A percentile compares a stretch with the other conserved stretches of the same genome.
Evolutionary conservation across 1,140 invertebrate species (phyloP).

Genomic region (Dendrolimus punctatus): DNA sequence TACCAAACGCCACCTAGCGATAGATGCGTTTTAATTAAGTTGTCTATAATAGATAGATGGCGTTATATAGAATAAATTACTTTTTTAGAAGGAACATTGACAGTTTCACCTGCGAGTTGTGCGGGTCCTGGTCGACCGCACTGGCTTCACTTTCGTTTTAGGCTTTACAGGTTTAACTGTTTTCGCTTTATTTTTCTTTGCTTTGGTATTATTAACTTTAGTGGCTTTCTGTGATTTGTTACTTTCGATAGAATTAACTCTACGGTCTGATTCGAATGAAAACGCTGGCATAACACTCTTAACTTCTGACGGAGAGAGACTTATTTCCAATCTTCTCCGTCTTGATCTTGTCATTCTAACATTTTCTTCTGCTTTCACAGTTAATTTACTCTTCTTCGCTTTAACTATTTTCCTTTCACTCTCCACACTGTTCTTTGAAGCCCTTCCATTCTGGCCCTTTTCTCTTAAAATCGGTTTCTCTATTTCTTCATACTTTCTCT

Average conservation of each 20-base stretch:
- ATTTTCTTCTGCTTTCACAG: slow-evolving; percentile 21
- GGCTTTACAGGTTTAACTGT: slow-evolving; percentile 8
- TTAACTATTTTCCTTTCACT: slow-evolving; percentile 32
- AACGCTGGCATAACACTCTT: slow-evolving; percentile 36
- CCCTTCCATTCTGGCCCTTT: slow-evolving; percentile 49
- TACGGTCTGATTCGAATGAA: slow-evolving; percentile 45
- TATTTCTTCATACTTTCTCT: slow-evolving; percentile 41
- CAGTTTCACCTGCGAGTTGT: slow-evolving; percentile 45
- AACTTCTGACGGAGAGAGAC: slow-evolving; percentile 47
- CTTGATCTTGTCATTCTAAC: slow-evolving; percentile 53
- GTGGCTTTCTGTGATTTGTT: slow-evolving; percentile 22
- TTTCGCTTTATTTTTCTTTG: slow-evolving; percentile 18
- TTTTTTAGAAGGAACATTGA: neutral
- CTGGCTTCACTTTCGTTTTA: slow-evolving; percentile 25
- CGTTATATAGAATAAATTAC: slow-evolving; percentile 9
- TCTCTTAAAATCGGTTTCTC: slow-evolving; percentile 51
- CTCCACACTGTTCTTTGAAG: slow-evolving; percentile 28
- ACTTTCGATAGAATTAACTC: slow-evolving; percentile 43
- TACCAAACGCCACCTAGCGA: slow-evolving; percentile 14
- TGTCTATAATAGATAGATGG: slow-evolving; percentile 11
- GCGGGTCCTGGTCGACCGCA: slow-evolving; percentile 28
- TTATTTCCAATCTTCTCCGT: slow-evolving; percentile 40
- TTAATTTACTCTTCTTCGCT: slow-evolving; percentile 29
- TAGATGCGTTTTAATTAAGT: slow-evolving; percentile 15
- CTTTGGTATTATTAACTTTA: slow-evolving; percentile 24